Conservation (phyloP, 2,797 vertebrate genomes). For the Chiroxiphia lanceolata region DNA sequence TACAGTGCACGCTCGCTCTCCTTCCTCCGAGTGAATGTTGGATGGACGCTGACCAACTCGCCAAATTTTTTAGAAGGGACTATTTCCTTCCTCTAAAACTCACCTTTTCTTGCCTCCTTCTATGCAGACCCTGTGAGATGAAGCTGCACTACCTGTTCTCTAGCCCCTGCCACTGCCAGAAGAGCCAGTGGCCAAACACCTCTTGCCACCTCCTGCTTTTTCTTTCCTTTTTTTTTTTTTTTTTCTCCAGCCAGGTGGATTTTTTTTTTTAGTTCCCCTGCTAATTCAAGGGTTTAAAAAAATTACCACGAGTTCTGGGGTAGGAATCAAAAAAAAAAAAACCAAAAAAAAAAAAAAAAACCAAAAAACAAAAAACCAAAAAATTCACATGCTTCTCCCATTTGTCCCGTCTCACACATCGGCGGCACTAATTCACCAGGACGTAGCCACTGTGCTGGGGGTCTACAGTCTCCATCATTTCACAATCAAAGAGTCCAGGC, state of each 20-base stretch:
- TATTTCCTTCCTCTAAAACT: not conserved
- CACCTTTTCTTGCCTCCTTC: not conserved
- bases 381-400: conserved; percentile 49
- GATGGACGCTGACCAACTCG: not conserved
- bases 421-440: conserved; percentile 85
- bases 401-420: conserved; percentile 17
- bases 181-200: not conserved
- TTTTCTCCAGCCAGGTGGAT: conserved; percentile 15
- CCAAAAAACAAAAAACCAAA: not conserved
- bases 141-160: not conserved
- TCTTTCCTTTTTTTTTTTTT: too few relatives aligned
- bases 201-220: not conserved
- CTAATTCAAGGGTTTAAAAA: conserved; percentile 38
- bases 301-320: conserved; percentile 46
- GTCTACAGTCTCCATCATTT: conserved; percentile 99
- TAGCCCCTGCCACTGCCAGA: conserved; percentile 16
- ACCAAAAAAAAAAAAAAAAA: not conserved
- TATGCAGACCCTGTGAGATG: not conserved
- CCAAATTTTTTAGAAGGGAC: not conserved
- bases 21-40: not conserved
- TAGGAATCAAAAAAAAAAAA: not conserved
- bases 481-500: conserved; percentile 89
- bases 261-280: conserved; percentile 9
- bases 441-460: conserved; percentile 92
- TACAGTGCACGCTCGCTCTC: not conserved